Percentiles rank a stretch among this genome's conserved stretches.
These are phyloP conservation scores for Petrolisthes manimaculis DNA, from an alignment of 2,888 invertebrate species.

Conservation along the genomic window DNA sequence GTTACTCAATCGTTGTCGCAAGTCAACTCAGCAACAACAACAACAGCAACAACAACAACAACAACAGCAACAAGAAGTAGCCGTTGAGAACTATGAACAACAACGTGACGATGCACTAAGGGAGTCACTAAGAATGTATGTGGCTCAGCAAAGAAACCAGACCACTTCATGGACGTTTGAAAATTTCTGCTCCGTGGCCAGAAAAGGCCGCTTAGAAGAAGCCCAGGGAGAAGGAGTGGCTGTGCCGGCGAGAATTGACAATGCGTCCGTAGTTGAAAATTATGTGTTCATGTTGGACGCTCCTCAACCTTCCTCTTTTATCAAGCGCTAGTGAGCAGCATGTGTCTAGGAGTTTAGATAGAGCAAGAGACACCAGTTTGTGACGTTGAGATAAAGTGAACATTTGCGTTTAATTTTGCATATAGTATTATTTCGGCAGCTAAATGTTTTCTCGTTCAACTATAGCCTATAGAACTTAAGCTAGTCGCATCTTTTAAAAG, in stretches of 20 bases:
- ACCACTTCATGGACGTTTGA: slow-evolving; percentile 52
- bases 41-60: slow-evolving; percentile 22
- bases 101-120: background rate
- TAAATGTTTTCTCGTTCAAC: too few relatives aligned
- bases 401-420: too few relatives aligned
- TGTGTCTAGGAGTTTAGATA: background rate
- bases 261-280: slow-evolving; percentile 46
- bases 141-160: slow-evolving; percentile 37
- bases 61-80: slow-evolving; percentile 10
- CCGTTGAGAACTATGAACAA: background rate
- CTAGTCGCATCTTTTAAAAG: too few relatives aligned
- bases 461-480: too few relatives aligned
- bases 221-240: slow-evolving; percentile 9
- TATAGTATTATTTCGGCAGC: too few relatives aligned
- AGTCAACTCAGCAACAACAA: slow-evolving; percentile 10
- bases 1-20: slow-evolving; percentile 35
- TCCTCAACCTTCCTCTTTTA: slow-evolving; percentile 21
- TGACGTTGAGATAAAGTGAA: too few relatives aligned
- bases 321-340: slow-evolving; percentile 40
- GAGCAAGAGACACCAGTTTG: too few relatives aligned
- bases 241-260: slow-evolving; percentile 42
- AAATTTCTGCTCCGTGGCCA: slow-evolving; percentile 29
- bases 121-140: slow-evolving; percentile 29
- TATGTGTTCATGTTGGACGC: slow-evolving; percentile 47
- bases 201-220: slow-evolving; percentile 19